phyloP scores from a whole-genome alignment of 2,888 invertebrate species.

The Nephrotoma flavescens region DNA sequence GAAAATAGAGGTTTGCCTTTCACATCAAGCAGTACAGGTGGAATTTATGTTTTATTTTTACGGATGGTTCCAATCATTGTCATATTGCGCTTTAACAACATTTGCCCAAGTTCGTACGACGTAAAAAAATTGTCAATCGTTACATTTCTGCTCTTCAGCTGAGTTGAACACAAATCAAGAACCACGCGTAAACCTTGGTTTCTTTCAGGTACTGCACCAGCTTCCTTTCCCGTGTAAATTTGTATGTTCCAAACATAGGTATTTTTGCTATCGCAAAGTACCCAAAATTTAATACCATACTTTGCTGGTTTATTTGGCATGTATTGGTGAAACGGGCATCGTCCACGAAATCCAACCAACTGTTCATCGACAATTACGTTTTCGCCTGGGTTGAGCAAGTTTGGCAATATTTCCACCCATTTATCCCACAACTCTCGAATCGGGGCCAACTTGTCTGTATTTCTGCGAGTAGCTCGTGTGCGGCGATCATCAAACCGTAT shows the following conservation, averaged over 20 bases:
- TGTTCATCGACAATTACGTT: slow-evolving; percentile 13
- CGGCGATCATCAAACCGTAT: no score
- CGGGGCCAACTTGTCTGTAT: background rate
- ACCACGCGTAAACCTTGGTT: no score
- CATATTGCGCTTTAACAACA: background rate
- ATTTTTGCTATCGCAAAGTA: slow-evolving; percentile 11
- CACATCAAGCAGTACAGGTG: background rate
- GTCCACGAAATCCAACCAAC: slow-evolving; percentile 13
- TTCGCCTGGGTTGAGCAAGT: slow-evolving; percentile 2
- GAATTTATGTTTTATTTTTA: background rate
- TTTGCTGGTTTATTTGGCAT: slow-evolving; percentile 12
- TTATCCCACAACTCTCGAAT: background rate
- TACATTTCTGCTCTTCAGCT: background rate
- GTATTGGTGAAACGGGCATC: slow-evolving; percentile 13
- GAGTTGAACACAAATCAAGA: background rate
- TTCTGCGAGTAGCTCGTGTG: no score
- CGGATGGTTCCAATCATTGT: background rate
- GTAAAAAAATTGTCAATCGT: background rate
- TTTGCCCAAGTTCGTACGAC: background rate
- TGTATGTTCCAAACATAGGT: slow-evolving; percentile 9
- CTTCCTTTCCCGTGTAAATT: background rate
- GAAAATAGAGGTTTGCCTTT: background rate
- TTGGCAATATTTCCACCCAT: background rate
- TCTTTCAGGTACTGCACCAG: background rate
- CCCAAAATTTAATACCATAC: slow-evolving; percentile 13